Evolutionary conservation across 2,113 vertebrate species (phyloP), one percentile per base, ranked within the genome.

Genomic region (Polyodon spathula): DNA sequence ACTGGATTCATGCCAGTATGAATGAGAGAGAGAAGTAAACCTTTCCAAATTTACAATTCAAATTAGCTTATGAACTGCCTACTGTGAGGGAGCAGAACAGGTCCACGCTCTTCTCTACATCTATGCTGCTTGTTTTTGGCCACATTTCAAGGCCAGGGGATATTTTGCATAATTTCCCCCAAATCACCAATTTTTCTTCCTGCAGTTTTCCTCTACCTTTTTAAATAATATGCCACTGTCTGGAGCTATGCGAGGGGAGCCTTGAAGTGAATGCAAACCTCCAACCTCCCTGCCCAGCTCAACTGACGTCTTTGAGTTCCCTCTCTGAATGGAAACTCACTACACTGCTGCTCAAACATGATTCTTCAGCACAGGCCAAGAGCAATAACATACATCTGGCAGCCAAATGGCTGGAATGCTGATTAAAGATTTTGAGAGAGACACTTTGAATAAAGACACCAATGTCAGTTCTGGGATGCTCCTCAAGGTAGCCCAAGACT

Each of bases 301-400:
- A 27, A 27, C 3, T 27, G 3, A 27, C 3, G 27, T 27, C 27
- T 27, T 27, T 27, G 27, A 27, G 27, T 27, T 27, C 27, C 27
- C 27, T 27, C 38, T 16, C 48, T 14, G 27, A 48, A 9, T 53
- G 46, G 40, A 7, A 37, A 46, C 46, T 40, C 15, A 53, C 53
- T 64, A 41, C 5, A 11, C 37, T 10, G 9, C 39, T 38, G 64
- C n/a, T 46, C 8, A 38, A 50, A 12, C 46, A 3, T 48, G 59
- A 71, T 70, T 79, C 68, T 10, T 48, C 60, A 6, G 63, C 70
- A 54, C 66, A 59, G 58, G 69, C 63, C 53, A 43, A 62, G 54
- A 68, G 66, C 70, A 78, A 69, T 27, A 57, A 59, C 8, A 50
- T 71, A 76, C 77, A 84, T 84, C 77, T 84, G 83, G 75, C 70